Base-by-base conservation (phyloP, 2,113 vertebrate species). In the Oncorhynchus keta region DNA sequence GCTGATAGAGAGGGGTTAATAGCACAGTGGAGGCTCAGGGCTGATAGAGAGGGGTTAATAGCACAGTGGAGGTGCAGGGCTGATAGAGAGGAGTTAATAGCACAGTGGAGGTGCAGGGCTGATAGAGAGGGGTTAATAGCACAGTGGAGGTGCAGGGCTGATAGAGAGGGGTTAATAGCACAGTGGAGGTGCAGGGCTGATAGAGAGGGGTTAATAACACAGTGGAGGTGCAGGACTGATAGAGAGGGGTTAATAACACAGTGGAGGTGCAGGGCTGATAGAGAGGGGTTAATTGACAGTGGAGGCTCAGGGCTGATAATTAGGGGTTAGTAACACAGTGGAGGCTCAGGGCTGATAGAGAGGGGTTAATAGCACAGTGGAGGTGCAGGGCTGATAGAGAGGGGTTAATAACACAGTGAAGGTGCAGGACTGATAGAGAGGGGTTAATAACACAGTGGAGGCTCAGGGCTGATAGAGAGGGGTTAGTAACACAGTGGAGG, bases 301-400 rank as follows among this genome's bases (percentile, higher is more conserved):
- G 92, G 93, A 87, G 90, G 91, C 90, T 90, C 92, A 86, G 90
- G 90, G 91, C 95, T 96, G 1, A 32, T 1, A 93, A 2, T 2
- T 2, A 28, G 26, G 26, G 26, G 26, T 28, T 28, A 28, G 2
- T 28, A 28, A 0, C 26, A 28, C 92, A 90, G 94, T 91, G 92
- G 93, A 87, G 90, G 91, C 90, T 89, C 92, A 86, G 89, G 90
- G 91, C 95, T 96, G 1, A 35, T 1, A 6, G 93, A 94, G 93
- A 94, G 95, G 94, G 94, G 95, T 96, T 95, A 96, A 95, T 95
- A 96, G 95, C 93, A 93, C 92, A 90, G 94, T 91, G 91, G 93
- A 87, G 90, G 91, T 90, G 89, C 92, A 86, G 90, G 90, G 91
- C 95, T 96, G 0, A 28, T 0, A 30, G 30, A 30, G 30, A 30